phyloP scores from a whole-genome alignment of 1,140 invertebrate genomes.

The Idris sp. region DNA sequence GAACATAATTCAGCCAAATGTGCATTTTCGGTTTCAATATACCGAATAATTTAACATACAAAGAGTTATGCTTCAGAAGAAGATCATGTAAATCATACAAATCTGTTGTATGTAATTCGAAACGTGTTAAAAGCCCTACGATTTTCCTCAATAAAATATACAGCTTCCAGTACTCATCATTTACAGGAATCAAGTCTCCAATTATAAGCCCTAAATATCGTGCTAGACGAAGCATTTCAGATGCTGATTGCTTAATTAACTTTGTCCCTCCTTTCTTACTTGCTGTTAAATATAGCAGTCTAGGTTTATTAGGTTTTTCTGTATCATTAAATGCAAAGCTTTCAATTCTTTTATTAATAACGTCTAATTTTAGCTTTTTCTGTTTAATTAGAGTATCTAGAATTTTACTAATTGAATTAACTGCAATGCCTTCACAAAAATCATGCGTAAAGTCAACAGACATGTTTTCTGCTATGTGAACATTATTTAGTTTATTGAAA shows the following conservation, averaged over 20 bases:
- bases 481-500: no score
- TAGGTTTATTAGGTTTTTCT: no score
- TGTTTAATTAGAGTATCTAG: no score
- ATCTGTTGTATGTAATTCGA: background rate
- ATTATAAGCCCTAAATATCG: background rate
- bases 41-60: slow-evolving; percentile 11
- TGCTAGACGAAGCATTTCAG: background rate
- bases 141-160: slow-evolving; percentile 2
- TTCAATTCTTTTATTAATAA: no score
- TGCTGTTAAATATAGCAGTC: no score
- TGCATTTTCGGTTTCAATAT: slow-evolving; percentile 37
- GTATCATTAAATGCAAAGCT: no score
- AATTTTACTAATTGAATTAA: background rate
- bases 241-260: background rate
- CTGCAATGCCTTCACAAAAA: background rate
- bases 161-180: slow-evolving; percentile 4
- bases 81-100: background rate
- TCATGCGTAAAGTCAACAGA: background rate
- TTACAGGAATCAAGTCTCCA: no score
- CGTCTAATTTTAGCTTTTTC: no score
- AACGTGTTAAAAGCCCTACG: slow-evolving; percentile 5
- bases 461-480: background rate
- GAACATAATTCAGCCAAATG: slow-evolving; percentile 19
- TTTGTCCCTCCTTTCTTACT: background rate
- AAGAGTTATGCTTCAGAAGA: slow-evolving; percentile 6